A percentile compares a stretch with the other conserved stretches of the same genome.
Evolutionary conservation across 2,888 invertebrate genomes (phyloP).

Genomic region (Catonia carolina): DNA sequence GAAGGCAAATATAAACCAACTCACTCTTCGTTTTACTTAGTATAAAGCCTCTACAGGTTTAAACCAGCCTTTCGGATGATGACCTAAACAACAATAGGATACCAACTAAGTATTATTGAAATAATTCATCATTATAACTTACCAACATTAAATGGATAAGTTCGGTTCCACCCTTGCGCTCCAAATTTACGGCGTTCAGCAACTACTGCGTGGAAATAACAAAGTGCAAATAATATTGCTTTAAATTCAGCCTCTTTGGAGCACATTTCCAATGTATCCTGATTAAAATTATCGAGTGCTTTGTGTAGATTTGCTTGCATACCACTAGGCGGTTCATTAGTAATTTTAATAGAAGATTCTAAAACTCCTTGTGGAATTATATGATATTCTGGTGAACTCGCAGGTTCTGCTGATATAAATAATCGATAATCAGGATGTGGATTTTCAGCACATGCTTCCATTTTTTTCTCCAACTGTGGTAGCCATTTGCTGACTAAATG

Average conservation of each 20-base stretch:
- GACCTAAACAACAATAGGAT: too few species aligned
- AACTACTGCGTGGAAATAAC: constrained; percentile 93
- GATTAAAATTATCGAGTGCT: constrained; percentile 84
- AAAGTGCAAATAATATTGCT: constrained; percentile 77
- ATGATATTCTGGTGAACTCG: constrained; percentile 55
- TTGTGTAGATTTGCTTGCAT: constrained; percentile 93
- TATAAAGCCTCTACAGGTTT: too few species aligned
- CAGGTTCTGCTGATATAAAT: constrained; percentile 84
- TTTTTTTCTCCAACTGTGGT: constrained; percentile 79
- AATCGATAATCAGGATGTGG: constrained; percentile 60
- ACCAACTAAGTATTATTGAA: too few species aligned
- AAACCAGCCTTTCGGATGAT: too few species aligned
- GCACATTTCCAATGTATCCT: constrained; percentile 88
- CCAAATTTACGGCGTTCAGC: constrained; percentile 91
- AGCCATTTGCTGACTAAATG: constrained; percentile 89
- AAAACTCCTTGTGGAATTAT: constrained; percentile 71
- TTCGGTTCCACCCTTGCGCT: constrained; percentile 86
- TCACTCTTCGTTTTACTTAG: too few species aligned
- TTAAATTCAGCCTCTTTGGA: constrained; percentile 91
- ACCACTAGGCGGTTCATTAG: constrained; percentile 92
- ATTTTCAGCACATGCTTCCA: constrained; percentile 69
- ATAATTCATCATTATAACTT: too few species aligned
- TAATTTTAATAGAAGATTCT: constrained; percentile 90
- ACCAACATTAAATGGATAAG: constrained; percentile 54
- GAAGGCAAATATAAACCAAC: too few species aligned